phyloP scores from a whole-genome alignment of 2,113 vertebrate genomes.

The Chaetodon auriga region DNA sequence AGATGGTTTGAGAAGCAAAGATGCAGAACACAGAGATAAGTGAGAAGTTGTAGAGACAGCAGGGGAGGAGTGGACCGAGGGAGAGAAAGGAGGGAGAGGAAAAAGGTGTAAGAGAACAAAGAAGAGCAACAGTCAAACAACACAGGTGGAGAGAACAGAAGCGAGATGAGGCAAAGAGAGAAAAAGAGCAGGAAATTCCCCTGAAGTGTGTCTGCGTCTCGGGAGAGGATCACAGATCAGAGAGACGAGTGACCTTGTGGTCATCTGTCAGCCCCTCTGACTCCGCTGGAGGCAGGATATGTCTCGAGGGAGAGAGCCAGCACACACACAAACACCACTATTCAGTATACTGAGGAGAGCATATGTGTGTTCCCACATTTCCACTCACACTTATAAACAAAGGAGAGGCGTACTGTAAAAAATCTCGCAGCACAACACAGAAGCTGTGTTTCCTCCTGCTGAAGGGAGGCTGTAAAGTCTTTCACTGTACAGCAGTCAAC shows the following conservation, averaged over 20 bases:
- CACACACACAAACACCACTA: conserved; percentile 13
- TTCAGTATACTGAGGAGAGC: conserved; percentile 17
- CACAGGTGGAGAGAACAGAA: conserved; percentile 18
- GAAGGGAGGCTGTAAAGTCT: background rate
- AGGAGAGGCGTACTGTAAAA: conserved; percentile 19
- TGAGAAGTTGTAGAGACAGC: conserved; percentile 6
- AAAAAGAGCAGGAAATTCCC: conserved; percentile 44
- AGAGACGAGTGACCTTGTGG: conserved; percentile 68
- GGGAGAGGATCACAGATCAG: conserved; percentile 66
- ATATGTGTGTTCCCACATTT: conserved; percentile 27
- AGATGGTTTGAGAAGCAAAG: background rate
- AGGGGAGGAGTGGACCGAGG: background rate
- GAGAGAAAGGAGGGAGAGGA: background rate
- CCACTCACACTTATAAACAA: conserved; percentile 33
- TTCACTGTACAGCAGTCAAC: background rate
- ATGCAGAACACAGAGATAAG: background rate
- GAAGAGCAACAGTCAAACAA: background rate
- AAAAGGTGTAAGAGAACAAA: conserved; percentile 9
- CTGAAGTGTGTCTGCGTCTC: conserved; percentile 55
- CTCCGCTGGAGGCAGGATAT: conserved; percentile 58
- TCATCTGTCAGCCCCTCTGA: conserved; percentile 69
- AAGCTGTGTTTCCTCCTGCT: conserved; percentile 9
- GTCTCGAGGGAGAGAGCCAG: conserved; percentile 59
- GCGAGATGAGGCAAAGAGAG: background rate
- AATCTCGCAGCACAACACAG: background rate